Percentiles rank a stretch among this genome's conserved stretches.
Conservation (phyloP, 2,113 vertebrate genomes). For the Platanista minor region DNA sequence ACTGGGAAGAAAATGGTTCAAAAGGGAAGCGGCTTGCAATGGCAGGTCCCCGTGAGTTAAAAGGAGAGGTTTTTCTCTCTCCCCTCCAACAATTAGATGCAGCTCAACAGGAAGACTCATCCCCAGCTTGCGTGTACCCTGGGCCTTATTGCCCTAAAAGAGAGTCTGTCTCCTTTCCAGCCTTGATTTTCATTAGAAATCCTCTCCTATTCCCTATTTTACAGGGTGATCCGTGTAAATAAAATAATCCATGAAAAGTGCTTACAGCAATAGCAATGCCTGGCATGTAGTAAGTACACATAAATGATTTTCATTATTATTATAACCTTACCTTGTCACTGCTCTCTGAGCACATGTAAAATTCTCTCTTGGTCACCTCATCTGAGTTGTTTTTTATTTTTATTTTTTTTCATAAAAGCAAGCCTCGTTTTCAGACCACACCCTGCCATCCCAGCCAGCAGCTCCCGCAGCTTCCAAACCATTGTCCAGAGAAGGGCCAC, state of each 20-base stretch:
- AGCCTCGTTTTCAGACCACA: not conserved
- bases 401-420: not conserved
- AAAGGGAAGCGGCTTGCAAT: not conserved
- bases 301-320: not conserved
- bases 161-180: not conserved
- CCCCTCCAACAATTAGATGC: not conserved
- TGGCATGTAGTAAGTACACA: accelerated
- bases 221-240: not conserved
- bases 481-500: not conserved
- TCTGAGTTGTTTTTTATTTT: not conserved
- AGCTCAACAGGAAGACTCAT: not conserved
- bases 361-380: not conserved
- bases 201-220: not conserved
- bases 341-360: not conserved
- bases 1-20: not conserved
- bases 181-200: not conserved
- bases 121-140: not conserved
- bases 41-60: not conserved
- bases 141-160: not conserved
- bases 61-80: not conserved
- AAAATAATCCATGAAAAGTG: not conserved
- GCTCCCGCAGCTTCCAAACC: not conserved
- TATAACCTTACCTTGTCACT: not conserved
- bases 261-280: not conserved
- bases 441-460: not conserved